Base-by-base conservation (phyloP, 1,140 invertebrate genomes). In the Trichonephila inaurata region DNA sequence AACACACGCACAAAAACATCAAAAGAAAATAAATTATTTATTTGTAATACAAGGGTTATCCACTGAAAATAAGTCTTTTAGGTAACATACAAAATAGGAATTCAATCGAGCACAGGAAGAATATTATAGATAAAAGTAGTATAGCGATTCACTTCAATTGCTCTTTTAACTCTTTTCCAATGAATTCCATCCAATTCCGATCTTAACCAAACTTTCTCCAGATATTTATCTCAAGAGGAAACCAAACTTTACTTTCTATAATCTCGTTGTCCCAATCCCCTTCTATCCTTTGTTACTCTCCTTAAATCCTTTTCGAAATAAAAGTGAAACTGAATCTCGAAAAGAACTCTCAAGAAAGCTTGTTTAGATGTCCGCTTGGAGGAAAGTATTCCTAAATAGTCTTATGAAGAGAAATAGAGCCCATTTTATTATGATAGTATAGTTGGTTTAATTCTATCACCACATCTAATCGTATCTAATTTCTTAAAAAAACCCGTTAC, bases 141-240 rank as follows among this genome's bases (percentile, higher is more conserved):
- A 69, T 69, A 0, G 12, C n/a, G 10, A 12, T 69, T 69, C n/a
- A 28, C 66, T 7, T n/a, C 66, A 69, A 69, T n/a, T 69, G 24
- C 12, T 24, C 66, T 69, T 69, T 69, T 69, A 69, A 69, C 21
- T 69, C 66, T 69, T 69, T 69, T 69, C 66, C 66, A 28, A 69
- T 51, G 51, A 51, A 12, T 24, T 69, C n/a, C 66, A 69, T 24
- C 24, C n/a, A 69, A 69, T 69, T 69, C 66, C 66, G 24, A 24
- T 24, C 24, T n/a, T 3, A 24, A 69, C 66, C 10, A 21, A 69
- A 24, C 66, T 69, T n/a, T 69, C 66, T 10, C 24, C 66, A 69
- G 66, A 69, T 69, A 14, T 12, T 21, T 24, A 69, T 69, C 66
- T 69, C 12, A 24, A 28, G 10, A 69, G 66, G 66, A 51, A 51